A percentile compares a stretch with the other conserved stretches of the same genome.
phyloP scores from a whole-genome alignment of 2,797 vertebrate genomes.

The Bradypodion ventrale region DNA sequence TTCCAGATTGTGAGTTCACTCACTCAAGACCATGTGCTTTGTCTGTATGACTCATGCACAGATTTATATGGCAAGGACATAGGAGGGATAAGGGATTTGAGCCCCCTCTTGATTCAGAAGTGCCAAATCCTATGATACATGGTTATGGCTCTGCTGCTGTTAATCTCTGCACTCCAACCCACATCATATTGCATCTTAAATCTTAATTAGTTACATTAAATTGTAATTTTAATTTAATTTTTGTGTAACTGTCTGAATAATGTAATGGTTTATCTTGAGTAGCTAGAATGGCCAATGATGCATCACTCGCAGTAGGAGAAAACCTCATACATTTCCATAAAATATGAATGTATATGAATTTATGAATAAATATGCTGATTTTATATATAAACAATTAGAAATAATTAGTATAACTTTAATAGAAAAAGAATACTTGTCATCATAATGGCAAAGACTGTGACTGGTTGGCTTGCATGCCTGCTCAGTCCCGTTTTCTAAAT shows the following conservation, averaged over 20 bases:
- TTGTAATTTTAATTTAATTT: background rate
- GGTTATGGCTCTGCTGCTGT: background rate
- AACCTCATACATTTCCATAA: background rate
- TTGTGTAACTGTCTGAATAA: background rate
- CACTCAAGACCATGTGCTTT: background rate
- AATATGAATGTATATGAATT: too few relatives aligned
- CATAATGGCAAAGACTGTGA: background rate
- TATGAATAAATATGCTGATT: background rate
- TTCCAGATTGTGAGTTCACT: background rate
- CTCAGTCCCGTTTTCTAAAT: background rate
- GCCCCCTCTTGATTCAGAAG: background rate
- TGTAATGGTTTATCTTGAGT: background rate
- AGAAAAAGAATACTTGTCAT: background rate
- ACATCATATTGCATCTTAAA: background rate
- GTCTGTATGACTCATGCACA: background rate
- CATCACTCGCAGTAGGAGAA: background rate
- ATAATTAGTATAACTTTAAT: background rate
- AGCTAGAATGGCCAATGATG: background rate
- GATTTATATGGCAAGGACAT: background rate
- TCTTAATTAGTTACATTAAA: background rate
- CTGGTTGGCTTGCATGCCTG: background rate
- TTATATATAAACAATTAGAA: background rate
- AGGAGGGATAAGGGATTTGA: background rate
- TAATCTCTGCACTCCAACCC: background rate
- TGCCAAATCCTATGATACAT: background rate